Percentiles rank a stretch among this genome's conserved stretches.
These are phyloP conservation scores for Camponotus vicinus DNA, from an alignment of 1,140 invertebrate genomes.

Conservation along the genomic window DNA sequence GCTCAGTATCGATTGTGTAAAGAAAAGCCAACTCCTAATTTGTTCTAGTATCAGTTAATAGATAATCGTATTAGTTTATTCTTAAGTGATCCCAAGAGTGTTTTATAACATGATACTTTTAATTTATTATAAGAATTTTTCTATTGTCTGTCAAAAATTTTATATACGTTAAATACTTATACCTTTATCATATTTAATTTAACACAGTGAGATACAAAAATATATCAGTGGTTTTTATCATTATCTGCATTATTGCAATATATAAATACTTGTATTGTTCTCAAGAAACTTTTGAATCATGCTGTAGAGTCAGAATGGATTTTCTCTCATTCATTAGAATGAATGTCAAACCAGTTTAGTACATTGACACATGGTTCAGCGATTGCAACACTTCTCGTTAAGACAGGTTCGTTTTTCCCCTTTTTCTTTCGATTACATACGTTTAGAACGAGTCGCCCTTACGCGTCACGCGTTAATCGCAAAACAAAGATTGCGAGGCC, in stretches of 20 bases:
- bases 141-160: neutral
- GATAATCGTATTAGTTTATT: neutral
- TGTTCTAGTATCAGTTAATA: neutral
- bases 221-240: neutral
- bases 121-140: neutral
- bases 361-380: neutral
- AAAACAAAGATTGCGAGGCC: slow-evolving; percentile 45
- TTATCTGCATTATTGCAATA: neutral
- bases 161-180: neutral
- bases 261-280: neutral
- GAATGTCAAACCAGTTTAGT: neutral
- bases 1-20: slow-evolving; percentile 1
- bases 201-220: neutral
- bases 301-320: neutral
- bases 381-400: slow-evolving; percentile 7
- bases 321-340: slow-evolving; percentile 16
- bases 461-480: neutral
- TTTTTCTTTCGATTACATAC: slow-evolving; percentile 8
- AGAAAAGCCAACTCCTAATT: slow-evolving; percentile 9
- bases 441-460: neutral
- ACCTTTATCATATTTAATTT: neutral
- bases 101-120: neutral
- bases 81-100: neutral
- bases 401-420: neutral
- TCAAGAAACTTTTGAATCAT: neutral